A percentile compares a stretch with the other conserved stretches of the same genome.
Evolutionary conservation across 2,797 vertebrate species (phyloP).

Genomic region (Ambastaia sidthimunki): DNA sequence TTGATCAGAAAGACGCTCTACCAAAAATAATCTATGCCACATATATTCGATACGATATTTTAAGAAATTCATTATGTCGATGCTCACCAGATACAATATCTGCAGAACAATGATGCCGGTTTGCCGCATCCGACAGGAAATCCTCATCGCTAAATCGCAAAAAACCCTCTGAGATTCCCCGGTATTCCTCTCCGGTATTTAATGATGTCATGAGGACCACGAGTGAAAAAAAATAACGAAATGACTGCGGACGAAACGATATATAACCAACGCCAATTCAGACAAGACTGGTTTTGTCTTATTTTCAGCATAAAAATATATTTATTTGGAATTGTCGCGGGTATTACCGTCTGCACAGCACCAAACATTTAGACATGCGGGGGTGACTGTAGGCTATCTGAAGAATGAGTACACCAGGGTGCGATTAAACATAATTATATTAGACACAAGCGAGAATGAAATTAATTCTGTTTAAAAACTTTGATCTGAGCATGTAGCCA

Average conservation of each 20-base stretch:
- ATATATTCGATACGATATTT: not conserved
- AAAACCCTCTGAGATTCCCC: conserved; percentile 21
- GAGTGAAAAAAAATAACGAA: conserved; percentile 20
- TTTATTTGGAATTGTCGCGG: not conserved
- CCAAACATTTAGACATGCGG: not conserved
- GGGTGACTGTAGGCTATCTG: not conserved
- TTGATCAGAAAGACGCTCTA: not conserved
- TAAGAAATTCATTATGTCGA: not conserved
- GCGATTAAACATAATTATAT: conserved; percentile 3
- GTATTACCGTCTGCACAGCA: not conserved
- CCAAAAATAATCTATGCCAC: not conserved
- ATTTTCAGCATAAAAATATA: conserved; percentile 31
- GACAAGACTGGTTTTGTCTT: conserved; percentile 23
- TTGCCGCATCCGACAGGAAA: conserved; percentile 48
- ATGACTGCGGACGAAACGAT: not conserved
- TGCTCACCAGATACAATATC: conserved; percentile 29
- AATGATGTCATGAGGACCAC: conserved; percentile 42
- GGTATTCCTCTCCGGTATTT: conserved; percentile 38
- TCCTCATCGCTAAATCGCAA: conserved; percentile 29
- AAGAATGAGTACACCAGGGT: not conserved
- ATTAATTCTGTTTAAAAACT: not conserved
- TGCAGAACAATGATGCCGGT: conserved; percentile 40
- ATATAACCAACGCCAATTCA: conserved; percentile 41
- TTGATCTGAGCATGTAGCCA: not conserved
- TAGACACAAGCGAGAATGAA: not conserved